Evolutionary conservation across 2,888 invertebrate genomes (phyloP), one percentile per base, ranked within the genome.

Genomic region (Capitulum mitella): DNA sequence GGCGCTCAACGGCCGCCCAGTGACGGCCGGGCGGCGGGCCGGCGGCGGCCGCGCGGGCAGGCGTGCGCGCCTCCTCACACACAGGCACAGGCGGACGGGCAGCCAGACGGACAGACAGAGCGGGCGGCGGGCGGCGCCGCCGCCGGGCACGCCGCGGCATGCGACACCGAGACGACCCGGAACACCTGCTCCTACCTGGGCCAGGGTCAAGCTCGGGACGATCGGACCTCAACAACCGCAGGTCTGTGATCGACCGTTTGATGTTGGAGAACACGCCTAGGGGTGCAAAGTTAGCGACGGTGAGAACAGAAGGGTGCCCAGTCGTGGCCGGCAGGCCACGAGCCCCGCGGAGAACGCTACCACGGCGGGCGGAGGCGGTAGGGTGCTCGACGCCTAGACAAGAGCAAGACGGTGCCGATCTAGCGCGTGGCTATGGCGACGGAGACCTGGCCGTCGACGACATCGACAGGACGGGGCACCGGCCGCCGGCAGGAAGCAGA

Each of bases 181-280:
- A 12, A n/a, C 77, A n/a, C 32, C 34, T 29, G 51, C 26, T 16
- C 54, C 32, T 77, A 48, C 77, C 54, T 77, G 48, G 54, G 29
- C 46, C 19, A 29, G 51, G 51, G 19, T 77, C 48, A 26, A 77
- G 48, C 34, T 77, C 54, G 26, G 5, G 34, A 3, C 37, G 48
- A 5, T 51, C 54, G 32, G 12, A 14, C 26, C 77, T n/a, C 54
- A 77, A 77, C 26, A 77, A 48, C 32, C 48, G 48, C 54, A 51
- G 77, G 77, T 46, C 54, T 48, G 54, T 34, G 32, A 77, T 64
- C 22, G 64, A 64, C 64, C 22, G 34, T 64, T 64, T 64, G 64
- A 64, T 64, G 64, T 64, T 64, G 64, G 64, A 64, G 64, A 64
- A 64, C 3, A 64, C 64, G 34, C 64, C 64, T 64, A 64, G 19